Evolutionary conservation across 2,888 invertebrate genomes (phyloP).

Genomic region (Anarsia innoxiella): DNA sequence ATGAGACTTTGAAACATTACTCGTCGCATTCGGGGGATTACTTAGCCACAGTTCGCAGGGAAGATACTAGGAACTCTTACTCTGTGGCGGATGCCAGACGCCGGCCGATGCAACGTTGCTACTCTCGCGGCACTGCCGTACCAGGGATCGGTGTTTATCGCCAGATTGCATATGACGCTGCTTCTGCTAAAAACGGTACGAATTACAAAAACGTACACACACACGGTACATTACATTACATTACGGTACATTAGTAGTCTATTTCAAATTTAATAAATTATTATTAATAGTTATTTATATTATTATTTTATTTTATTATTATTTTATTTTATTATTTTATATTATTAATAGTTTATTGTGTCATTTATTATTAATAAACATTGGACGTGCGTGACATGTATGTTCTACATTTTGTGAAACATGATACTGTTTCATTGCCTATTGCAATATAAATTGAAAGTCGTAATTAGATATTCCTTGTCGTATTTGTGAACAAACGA

Average conservation of each 20-base stretch:
- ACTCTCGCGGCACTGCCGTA: constrained; percentile 41
- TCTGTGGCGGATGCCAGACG: constrained; percentile 52
- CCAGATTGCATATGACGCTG: constrained; percentile 49
- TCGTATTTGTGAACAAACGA: constrained; percentile 28
- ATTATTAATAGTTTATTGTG: no score
- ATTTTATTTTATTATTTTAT: no score
- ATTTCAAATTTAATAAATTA: no score
- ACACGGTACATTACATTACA: no score
- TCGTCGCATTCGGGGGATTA: constrained; percentile 45
- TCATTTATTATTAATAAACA: constrained; percentile 16
- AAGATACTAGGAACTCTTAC: constrained; percentile 53
- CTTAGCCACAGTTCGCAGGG: constrained; percentile 28
- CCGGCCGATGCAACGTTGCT: constrained; percentile 39
- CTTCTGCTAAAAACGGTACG: constrained; percentile 39
- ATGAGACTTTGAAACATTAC: constrained; percentile 53
- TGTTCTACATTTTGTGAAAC: constrained; percentile 21
- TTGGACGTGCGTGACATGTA: constrained; percentile 14
- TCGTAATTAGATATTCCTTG: constrained; percentile 33
- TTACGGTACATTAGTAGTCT: no score
- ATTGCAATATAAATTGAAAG: constrained; percentile 41
- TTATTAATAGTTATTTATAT: no score
- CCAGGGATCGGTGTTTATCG: constrained; percentile 63
- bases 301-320: no score
- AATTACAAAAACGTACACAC: no score
- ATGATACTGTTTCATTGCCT: constrained; percentile 33